Evolutionary conservation across 1,140 invertebrate genomes (phyloP).

Genomic region (Phocides pigmalion): DNA sequence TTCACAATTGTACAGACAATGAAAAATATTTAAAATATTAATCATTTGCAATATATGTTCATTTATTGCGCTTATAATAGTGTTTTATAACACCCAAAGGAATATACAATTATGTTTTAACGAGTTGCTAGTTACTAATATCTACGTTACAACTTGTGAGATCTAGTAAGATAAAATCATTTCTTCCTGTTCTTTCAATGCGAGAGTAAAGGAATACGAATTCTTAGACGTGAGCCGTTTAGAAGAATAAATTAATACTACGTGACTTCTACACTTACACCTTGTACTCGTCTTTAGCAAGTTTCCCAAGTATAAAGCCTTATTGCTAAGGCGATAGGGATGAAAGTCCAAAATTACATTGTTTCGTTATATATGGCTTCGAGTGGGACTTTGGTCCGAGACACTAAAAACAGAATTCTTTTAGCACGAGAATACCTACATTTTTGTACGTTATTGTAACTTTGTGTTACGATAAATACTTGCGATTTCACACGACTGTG

Average conservation of each 20-base stretch:
- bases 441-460: conserved; percentile 2
- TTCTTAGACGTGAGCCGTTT: background rate
- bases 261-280: background rate
- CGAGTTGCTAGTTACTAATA: too few species aligned
- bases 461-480: conserved; percentile 10
- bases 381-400: conserved; percentile 2
- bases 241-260: conserved; percentile 1
- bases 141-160: too few species aligned
- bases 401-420: conserved; percentile 6
- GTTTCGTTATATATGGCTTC: background rate
- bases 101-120: too few species aligned
- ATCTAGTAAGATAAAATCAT: background rate
- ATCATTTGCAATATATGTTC: too few species aligned
- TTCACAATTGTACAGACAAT: too few species aligned
- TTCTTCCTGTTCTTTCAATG: background rate
- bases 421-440: background rate
- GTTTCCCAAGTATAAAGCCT: background rate
- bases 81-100: too few species aligned
- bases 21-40: too few species aligned
- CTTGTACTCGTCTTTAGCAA: background rate
- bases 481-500: background rate
- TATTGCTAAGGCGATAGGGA: background rate
- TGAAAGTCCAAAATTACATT: background rate
- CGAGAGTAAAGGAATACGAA: background rate
- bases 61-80: too few species aligned